Evolutionary conservation across 1,140 invertebrate species (phyloP).

Genomic region (Dolichoris vasculosae): DNA sequence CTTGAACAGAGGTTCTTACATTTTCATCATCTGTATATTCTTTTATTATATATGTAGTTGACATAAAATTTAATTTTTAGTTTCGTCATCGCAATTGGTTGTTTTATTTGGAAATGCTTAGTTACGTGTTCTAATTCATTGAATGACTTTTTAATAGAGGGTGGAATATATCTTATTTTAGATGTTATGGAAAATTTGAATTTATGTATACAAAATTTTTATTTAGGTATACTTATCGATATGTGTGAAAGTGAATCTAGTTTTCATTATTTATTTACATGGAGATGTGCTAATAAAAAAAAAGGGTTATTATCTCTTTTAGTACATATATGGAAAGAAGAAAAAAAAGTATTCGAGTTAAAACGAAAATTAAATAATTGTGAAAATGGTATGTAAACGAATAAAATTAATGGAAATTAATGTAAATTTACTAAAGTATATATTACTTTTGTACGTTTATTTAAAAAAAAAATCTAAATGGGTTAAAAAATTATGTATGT

Average conservation of each 20-base stretch:
- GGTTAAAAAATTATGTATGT: too few relatives aligned
- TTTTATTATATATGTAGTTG: neutral
- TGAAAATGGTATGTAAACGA: conserved; percentile 33
- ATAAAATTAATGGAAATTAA: neutral
- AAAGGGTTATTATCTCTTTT: conserved; percentile 61
- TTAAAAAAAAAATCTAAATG: neutral
- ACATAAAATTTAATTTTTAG: conserved; percentile 53
- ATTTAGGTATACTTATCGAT: conserved; percentile 60
- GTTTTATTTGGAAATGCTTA: conserved; percentile 63
- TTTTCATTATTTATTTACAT: conserved; percentile 61
- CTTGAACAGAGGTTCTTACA: conserved; percentile 61
- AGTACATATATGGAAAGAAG: conserved; percentile 62
- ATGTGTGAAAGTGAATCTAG: conserved; percentile 56
- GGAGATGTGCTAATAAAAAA: conserved; percentile 58
- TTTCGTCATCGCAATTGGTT: conserved; percentile 59
- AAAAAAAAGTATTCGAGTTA: conserved; percentile 59
- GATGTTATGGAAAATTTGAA: conserved; percentile 57
- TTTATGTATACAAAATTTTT: conserved; percentile 57
- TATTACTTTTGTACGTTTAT: neutral
- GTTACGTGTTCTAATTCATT: conserved; percentile 50
- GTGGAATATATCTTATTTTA: conserved; percentile 56
- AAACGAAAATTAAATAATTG: conserved; percentile 55
- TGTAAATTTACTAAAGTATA: neutral
- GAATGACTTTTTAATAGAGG: conserved; percentile 55
- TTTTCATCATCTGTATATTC: neutral